Percentiles rank a stretch among this genome's conserved stretches.
Conservation (phyloP, 2,113 vertebrate species). For the Apistogramma diplotaenia region DNA sequence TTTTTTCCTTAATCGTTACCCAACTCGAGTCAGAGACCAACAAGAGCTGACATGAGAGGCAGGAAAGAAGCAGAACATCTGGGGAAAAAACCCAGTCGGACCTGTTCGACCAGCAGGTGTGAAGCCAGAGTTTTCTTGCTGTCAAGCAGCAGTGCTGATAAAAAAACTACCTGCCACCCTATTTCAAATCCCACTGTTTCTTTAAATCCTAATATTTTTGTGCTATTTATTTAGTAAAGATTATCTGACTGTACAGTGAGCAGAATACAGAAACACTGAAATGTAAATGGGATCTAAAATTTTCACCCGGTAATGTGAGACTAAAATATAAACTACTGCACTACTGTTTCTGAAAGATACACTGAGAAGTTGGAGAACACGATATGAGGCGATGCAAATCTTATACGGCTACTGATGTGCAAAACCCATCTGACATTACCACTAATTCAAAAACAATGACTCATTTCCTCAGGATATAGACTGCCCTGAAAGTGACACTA, state of each 20-base stretch:
- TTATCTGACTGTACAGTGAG: not conserved
- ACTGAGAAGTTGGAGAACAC: too few relatives aligned
- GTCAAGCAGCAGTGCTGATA: not conserved
- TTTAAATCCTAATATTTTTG: not conserved
- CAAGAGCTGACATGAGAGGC: not conserved
- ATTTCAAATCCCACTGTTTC: not conserved
- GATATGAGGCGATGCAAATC: too few relatives aligned
- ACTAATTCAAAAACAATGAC: not conserved
- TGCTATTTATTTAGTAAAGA: not conserved
- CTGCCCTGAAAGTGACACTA: not conserved
- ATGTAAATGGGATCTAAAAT: not conserved
- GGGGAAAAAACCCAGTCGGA: not conserved
- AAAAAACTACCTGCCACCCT: not conserved
- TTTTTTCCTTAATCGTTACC: not conserved
- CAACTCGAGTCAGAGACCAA: not conserved
- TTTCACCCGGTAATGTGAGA: not conserved
- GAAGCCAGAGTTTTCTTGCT: not conserved
- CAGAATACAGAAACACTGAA: not conserved
- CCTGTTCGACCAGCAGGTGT: not conserved
- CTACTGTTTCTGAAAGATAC: not conserved
- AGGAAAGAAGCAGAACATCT: not conserved
- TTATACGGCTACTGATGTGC: not conserved
- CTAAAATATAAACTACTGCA: not conserved
- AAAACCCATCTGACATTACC: not conserved
- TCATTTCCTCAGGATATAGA: slow-evolving; percentile 14